A percentile compares a stretch with the other conserved stretches of the same genome.
These are phyloP conservation scores for Carposina sasakii DNA, from an alignment of 1,140 invertebrate species.

Conservation along the genomic window DNA sequence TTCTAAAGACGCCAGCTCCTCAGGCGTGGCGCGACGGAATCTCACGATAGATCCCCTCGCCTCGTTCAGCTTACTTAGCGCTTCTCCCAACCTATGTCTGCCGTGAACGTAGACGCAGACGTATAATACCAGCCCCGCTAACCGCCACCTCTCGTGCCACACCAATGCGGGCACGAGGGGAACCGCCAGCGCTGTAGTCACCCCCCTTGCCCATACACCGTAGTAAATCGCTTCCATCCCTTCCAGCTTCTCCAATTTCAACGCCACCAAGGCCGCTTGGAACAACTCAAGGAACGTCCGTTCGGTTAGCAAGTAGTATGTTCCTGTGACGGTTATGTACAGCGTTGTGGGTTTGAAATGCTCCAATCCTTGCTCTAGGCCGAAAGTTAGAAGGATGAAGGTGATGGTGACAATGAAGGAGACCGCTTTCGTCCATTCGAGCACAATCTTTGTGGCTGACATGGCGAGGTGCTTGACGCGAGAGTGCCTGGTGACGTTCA, in stretches of 20 bases:
- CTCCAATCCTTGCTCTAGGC: constrained; percentile 82
- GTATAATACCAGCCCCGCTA: constrained; percentile 76
- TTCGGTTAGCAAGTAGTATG: constrained; percentile 83
- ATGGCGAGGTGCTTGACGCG: constrained; percentile 85
- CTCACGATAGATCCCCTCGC: constrained; percentile 76
- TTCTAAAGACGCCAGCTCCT: constrained; percentile 79
- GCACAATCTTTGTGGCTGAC: constrained; percentile 85
- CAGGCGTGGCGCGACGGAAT: constrained; percentile 77
- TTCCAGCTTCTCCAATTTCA: constrained; percentile 77
- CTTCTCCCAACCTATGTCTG: constrained; percentile 75
- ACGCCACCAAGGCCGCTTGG: constrained; percentile 70
- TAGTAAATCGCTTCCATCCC: constrained; percentile 79
- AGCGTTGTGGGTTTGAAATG: constrained; percentile 79
- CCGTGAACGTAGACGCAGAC: constrained; percentile 79
- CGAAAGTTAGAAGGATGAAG: constrained; percentile 83
- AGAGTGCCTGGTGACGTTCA: constrained; percentile 81
- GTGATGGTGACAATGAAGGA: constrained; percentile 86
- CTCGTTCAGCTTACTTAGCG: constrained; percentile 69
- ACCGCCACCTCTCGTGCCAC: constrained; percentile 73
- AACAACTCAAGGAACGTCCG: constrained; percentile 80
- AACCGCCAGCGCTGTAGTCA: constrained; percentile 73
- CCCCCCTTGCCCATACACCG: constrained; percentile 75
- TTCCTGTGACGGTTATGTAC: constrained; percentile 78
- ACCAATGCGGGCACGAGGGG: constrained; percentile 72
- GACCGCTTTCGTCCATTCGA: constrained; percentile 87